Base-by-base conservation (phyloP, 2,888 invertebrate genomes). In the Apocheima hispidaria region DNA sequence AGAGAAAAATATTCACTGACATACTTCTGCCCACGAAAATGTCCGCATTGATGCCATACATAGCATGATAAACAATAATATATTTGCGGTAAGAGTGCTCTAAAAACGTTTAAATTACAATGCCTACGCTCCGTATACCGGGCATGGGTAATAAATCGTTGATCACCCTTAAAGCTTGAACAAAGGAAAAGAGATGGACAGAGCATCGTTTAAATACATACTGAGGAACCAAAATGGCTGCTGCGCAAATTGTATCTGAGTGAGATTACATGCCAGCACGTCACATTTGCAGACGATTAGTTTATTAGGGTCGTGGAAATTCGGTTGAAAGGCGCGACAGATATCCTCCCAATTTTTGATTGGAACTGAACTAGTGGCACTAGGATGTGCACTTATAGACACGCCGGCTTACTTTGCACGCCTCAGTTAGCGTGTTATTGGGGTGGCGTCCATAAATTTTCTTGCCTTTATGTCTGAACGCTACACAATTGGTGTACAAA, bases 81-180 rank as follows among this genome's bases (percentile, higher is more conserved):
- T 61, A 69, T 62, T 58, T 43, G n/a, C n/a, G 50, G 46, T 59
- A 60, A 50, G 38, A 49, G 59, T 41, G 54, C 54, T 38, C 9
- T 61, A 57, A 66, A 60, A 60, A 62, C 55, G 23, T 50, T 52
- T 59, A 58, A 55, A 63, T 58, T 66, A 60, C 59, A 63, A 60
- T 66, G 52, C 46, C 33, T 38, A 46, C 55, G 49, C 36, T 57
- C n/a, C 20, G 41, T 41, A 51, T 41, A 64, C 57, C 51, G 53
- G 57, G 65, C 51, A 54, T 44, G 53, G 60, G 50, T 65, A 63
- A 52, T 62, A 60, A 66, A 69, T 61, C 48, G 60, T 49, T 50
- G 59, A 61, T 61, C 54, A 60, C 66, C 62, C 60, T 63, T 40
- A 33, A 46, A n/a, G 4, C 46, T 12, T 30, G 12, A 14, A 46